Base-by-base conservation (phyloP, 2,797 vertebrate genomes). In the Hephaestus fuliginosus region DNA sequence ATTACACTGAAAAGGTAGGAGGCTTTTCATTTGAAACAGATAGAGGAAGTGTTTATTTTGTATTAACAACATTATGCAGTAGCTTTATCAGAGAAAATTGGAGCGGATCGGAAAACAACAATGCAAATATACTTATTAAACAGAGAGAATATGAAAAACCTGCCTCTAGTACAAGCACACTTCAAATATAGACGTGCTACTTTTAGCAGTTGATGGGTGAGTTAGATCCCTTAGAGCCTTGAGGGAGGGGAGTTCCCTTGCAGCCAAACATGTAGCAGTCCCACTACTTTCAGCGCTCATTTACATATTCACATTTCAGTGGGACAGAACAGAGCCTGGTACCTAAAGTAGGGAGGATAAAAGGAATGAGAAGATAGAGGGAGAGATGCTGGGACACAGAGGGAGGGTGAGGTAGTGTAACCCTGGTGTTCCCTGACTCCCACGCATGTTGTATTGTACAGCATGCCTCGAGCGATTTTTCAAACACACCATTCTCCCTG, bases 371-470 rank as follows among this genome's bases (percentile, higher is more conserved):
- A 30, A n/a, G 41, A 52, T n/a, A 30, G 43, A 60, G 15, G 39
- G n/a, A 61, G 64, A 44, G 49, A 62, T 65, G 49, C 57, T 52
- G 18, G 61, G 57, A 73, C 10, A 36, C 33, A 2, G 17, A 39
- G 82, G 57, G 49, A 64, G 51, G 72, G 71, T 53, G 64, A 55
- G 67, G 36, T 60, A 71, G 71, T 39, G 49, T 65, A 83, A 58
- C 66, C 62, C 52, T 58, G 71, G 74, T 25, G 5, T 60, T 87
- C 64, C 83, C 83, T 60, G 52, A 81, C 88, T 84, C 88, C 85
- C 78, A 84, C 81, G 52, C 82, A 69, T 11, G 51, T 64, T 74
- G 75, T 79, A 46, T 61, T 80, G 60, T 46, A 78, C 75, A 84
- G 39, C 44, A 72, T 4, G 80, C 81, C 86, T 67, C 58, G 58